These are phyloP conservation scores for Anhinga anhinga DNA, from an alignment of 2,113 vertebrate species.

Conservation along the genomic window DNA sequence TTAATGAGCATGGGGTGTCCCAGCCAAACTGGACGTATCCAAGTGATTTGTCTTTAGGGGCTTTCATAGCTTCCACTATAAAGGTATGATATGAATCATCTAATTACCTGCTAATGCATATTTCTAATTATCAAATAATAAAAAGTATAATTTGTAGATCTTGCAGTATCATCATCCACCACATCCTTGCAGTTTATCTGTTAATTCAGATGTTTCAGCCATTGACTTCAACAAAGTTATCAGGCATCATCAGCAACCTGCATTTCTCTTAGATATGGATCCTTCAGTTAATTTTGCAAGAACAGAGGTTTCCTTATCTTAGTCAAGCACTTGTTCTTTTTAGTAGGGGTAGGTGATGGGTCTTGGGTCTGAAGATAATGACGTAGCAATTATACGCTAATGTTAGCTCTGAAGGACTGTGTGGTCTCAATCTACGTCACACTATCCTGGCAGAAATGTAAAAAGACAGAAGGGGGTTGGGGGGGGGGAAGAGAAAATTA, in stretches of 20 bases:
- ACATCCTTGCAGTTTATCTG: background rate
- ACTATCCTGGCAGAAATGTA: background rate
- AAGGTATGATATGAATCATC: background rate
- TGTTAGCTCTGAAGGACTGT: background rate
- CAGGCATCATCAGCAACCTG: background rate
- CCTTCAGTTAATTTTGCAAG: background rate
- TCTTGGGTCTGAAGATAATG: background rate
- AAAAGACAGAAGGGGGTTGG: background rate
- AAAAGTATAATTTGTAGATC: background rate
- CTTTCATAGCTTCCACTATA: background rate
- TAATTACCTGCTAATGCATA: background rate
- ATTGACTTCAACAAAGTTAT: background rate
- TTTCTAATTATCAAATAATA: background rate
- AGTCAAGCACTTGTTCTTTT: background rate
- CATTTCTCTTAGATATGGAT: background rate
- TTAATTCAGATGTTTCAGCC: background rate
- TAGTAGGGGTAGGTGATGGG: background rate
- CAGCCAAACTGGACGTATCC: background rate
- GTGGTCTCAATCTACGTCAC: background rate
- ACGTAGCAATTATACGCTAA: rapidly evolving
- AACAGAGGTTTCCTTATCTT: background rate
- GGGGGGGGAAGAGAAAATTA: background rate
- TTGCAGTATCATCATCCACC: background rate
- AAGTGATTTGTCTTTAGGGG: background rate
- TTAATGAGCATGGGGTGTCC: background rate